phyloP scores from a whole-genome alignment of 2,113 vertebrate genomes.

The Scomber colias region DNA sequence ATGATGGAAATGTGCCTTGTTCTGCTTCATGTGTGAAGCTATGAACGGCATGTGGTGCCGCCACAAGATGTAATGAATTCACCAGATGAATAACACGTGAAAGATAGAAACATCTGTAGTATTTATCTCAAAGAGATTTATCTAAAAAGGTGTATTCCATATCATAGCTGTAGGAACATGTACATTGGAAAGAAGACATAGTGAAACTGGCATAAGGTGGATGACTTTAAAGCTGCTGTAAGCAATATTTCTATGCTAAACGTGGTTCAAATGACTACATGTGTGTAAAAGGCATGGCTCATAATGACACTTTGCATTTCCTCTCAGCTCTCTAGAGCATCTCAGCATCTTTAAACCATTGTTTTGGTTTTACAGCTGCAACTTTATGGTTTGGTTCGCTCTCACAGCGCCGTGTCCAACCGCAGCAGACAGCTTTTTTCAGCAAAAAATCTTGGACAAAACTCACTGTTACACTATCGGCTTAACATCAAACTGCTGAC shows the following conservation, averaged over 20 bases:
- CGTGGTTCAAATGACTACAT: not conserved
- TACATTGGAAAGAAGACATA: not conserved
- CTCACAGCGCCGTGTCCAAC: no score
- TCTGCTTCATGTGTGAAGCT: not conserved
- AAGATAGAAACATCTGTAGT: not conserved
- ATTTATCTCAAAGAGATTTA: not conserved
- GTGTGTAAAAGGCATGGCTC: no score
- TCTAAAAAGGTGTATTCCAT: not conserved
- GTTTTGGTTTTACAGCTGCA: not conserved
- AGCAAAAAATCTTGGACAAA: accelerated
- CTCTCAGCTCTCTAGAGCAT: not conserved
- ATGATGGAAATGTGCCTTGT: not conserved
- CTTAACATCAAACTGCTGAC: not conserved
- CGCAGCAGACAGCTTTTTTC: not conserved
- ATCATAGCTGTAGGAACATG: not conserved
- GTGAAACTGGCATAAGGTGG: not conserved
- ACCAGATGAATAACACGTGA: not conserved
- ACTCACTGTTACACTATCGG: not conserved
- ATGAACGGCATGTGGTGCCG: not conserved
- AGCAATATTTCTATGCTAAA: not conserved
- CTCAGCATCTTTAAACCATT: no score
- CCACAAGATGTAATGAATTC: not conserved
- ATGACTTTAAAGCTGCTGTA: slow-evolving; percentile 1
- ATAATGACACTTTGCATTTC: no score
- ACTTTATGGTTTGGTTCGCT: no score